Percentiles rank a stretch among this genome's conserved stretches.
Evolutionary conservation across 2,888 invertebrate genomes (phyloP).

Genomic region (Nesidiocoris tenuis): DNA sequence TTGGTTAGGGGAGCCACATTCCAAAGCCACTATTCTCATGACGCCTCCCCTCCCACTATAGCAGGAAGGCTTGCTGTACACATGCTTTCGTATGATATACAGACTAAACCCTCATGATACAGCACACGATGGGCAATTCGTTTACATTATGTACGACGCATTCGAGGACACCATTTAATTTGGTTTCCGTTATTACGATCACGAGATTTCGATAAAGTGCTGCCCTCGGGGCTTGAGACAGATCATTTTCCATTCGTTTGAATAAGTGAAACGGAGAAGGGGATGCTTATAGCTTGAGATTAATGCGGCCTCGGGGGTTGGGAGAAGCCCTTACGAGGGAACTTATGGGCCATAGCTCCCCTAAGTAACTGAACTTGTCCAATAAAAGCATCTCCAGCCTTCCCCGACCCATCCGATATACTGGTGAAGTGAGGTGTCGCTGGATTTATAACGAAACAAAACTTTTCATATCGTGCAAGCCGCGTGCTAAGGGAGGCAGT

Average conservation of each 20-base stretch:
- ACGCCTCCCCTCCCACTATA: too few species aligned
- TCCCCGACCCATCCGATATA: background rate
- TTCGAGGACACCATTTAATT: background rate
- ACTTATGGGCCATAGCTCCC: conserved; percentile 1
- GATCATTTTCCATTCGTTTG: background rate
- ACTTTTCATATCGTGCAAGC: conserved; percentile 34
- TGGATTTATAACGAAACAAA: conserved; percentile 41
- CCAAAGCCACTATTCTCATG: too few species aligned
- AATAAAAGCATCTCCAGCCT: conserved; percentile 20
- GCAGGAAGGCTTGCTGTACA: too few species aligned
- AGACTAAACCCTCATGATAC: too few species aligned
- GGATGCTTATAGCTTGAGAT: background rate
- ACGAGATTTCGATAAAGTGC: background rate
- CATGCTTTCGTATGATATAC: too few species aligned
- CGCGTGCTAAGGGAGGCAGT: conserved; percentile 1
- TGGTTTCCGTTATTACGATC: background rate
- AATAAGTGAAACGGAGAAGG: background rate
- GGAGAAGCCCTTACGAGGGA: background rate
- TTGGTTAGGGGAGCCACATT: too few species aligned
- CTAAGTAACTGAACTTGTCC: conserved; percentile 42
- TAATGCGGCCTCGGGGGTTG: background rate
- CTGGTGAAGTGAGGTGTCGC: conserved; percentile 1
- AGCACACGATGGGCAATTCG: too few species aligned
- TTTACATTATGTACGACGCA: too few species aligned
- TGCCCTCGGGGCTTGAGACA: background rate